phyloP scores from a whole-genome alignment of 2,113 vertebrate genomes.

The Scartelaos histophorus region DNA sequence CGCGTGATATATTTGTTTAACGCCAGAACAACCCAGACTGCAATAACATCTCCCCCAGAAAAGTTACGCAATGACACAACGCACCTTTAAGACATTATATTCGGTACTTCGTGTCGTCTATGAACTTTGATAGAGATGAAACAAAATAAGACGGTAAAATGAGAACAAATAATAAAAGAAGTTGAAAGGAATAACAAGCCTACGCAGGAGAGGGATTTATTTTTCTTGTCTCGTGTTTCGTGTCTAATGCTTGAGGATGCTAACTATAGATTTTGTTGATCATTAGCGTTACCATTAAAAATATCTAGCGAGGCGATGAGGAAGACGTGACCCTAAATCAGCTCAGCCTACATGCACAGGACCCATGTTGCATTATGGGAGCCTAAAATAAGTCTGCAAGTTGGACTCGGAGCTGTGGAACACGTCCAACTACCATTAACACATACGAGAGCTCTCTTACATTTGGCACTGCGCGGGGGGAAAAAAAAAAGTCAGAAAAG shows the following conservation, averaged over 20 bases:
- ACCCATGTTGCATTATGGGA: slow-evolving; percentile 9
- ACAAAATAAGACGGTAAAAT: no score
- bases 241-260: neutral
- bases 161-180: neutral
- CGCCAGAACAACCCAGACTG: no score
- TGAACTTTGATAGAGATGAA: neutral
- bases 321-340: slow-evolving; percentile 26
- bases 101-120: neutral
- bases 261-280: neutral
- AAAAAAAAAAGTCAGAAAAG: neutral
- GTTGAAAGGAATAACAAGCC: neutral
- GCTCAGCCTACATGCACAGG: slow-evolving; percentile 11
- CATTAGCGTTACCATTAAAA: slow-evolving; percentile 18
- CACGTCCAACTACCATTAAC: slow-evolving; percentile 43
- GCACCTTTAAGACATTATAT: no score
- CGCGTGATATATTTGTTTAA: no score
- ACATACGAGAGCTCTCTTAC: slow-evolving; percentile 26
- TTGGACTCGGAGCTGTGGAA: slow-evolving; percentile 31
- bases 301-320: slow-evolving; percentile 13
- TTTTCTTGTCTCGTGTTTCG: neutral
- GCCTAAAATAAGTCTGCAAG: slow-evolving; percentile 33
- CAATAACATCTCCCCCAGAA: no score
- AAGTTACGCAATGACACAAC: no score
- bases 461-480: slow-evolving; percentile 35
- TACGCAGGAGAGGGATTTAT: neutral